Conservation (phyloP, 2,113 vertebrate genomes). For the Ramphastos sulfuratus region DNA sequence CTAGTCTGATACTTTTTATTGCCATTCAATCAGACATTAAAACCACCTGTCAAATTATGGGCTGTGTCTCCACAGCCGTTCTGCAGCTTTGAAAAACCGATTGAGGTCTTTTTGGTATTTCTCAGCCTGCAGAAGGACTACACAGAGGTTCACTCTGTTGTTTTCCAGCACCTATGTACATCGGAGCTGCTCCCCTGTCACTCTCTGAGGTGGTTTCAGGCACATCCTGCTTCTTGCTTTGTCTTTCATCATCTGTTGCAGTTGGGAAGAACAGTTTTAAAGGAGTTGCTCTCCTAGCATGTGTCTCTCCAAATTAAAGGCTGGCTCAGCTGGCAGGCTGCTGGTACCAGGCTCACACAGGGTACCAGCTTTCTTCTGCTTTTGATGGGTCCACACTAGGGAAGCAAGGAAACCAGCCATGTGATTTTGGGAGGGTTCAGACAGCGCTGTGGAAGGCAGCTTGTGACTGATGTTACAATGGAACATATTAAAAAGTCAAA, state of each 20-base stretch:
- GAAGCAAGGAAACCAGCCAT: fast-evolving
- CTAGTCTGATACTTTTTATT: neutral
- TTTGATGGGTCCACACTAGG: neutral
- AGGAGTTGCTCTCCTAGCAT: neutral
- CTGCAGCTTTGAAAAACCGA: neutral
- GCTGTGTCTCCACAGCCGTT: neutral
- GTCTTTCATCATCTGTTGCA: neutral
- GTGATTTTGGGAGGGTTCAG: neutral
- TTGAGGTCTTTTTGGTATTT: neutral
- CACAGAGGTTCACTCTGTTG: neutral
- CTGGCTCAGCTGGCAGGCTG: neutral
- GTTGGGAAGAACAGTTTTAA: neutral
- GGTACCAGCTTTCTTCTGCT: neutral
- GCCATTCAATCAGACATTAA: neutral
- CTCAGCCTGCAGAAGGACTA: neutral
- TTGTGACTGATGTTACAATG: neutral
- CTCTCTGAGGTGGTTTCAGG: neutral
- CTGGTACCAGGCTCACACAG: fast-evolving
- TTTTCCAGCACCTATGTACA: fast-evolving
- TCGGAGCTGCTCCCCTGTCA: neutral
- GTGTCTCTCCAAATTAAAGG: neutral
- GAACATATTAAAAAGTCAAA: neutral
- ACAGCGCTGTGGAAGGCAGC: neutral
- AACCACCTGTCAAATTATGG: neutral
- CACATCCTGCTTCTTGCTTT: neutral